Conservation (phyloP, 2,113 vertebrate genomes). For the Micromys minutus region DNA sequence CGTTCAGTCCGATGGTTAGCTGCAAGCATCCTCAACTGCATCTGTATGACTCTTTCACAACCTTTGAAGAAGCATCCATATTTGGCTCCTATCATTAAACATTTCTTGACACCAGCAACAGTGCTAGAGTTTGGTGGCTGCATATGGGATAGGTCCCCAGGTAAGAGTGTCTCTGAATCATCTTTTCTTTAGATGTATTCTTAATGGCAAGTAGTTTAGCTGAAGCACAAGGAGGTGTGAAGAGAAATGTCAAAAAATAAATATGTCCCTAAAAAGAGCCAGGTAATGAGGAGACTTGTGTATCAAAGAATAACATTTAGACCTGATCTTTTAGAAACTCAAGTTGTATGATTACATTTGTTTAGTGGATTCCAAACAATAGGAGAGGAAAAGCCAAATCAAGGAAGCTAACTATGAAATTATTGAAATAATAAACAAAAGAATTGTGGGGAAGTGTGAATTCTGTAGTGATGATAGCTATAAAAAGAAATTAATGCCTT, state of each 20-base stretch:
- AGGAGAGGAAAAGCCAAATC: not conserved
- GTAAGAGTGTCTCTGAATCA: too few species aligned
- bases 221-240: not conserved
- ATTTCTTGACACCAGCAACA: too few species aligned
- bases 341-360: not conserved
- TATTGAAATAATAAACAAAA: not conserved
- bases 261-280: not conserved
- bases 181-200: not conserved
- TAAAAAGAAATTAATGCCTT: not conserved
- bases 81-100: too few species aligned
- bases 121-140: too few species aligned
- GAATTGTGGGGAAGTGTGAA: not conserved
- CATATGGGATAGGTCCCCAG: too few species aligned
- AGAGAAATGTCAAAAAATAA: not conserved
- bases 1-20: too few species aligned
- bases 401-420: slow-evolving; percentile 18
- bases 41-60: too few species aligned
- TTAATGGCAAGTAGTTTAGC: slow-evolving; percentile 5
- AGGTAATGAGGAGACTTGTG: not conserved
- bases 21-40: too few species aligned
- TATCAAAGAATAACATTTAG: not conserved
- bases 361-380: not conserved
- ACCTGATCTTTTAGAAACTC: not conserved
- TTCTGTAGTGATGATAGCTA: not conserved
- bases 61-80: too few species aligned